Evolutionary conservation across 2,113 vertebrate genomes (phyloP).

Genomic region (Syngnathus floridae): DNA sequence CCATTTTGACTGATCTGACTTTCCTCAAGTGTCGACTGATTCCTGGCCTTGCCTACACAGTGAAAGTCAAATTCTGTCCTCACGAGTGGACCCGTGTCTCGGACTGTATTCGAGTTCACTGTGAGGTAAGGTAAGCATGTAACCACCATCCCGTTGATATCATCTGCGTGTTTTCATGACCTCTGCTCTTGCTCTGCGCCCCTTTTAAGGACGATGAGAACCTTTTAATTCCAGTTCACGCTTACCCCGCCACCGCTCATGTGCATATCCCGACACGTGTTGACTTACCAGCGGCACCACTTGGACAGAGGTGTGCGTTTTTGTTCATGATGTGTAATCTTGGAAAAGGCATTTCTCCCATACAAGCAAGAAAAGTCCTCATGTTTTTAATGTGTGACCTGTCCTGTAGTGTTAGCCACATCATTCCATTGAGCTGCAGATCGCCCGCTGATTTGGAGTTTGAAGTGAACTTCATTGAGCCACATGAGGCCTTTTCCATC

Average conservation of each 20-base stretch:
- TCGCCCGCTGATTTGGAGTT: constrained; percentile 91
- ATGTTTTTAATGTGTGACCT: not conserved
- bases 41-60: constrained; percentile 78
- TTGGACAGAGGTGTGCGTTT: constrained; percentile 80
- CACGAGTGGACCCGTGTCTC: constrained; percentile 91
- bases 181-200: not conserved
- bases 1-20: constrained; percentile 15
- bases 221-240: constrained; percentile 83
- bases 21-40: constrained; percentile 75
- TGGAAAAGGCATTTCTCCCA: constrained; percentile 16
- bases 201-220: constrained; percentile 80
- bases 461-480: constrained; percentile 72
- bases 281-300: constrained; percentile 73
- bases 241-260: constrained; percentile 81
- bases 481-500: constrained; percentile 78
- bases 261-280: constrained; percentile 82
- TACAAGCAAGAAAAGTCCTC: not conserved
- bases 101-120: constrained; percentile 86
- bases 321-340: not conserved
- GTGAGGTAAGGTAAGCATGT: constrained; percentile 80
- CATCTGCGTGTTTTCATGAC: not conserved
- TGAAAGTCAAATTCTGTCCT: constrained; percentile 80
- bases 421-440: constrained; percentile 84
- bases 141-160: too few species aligned
- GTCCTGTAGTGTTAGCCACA: constrained; percentile 56